Conservation (phyloP, 2,888 invertebrate species). For the Spilarctia lutea region DNA sequence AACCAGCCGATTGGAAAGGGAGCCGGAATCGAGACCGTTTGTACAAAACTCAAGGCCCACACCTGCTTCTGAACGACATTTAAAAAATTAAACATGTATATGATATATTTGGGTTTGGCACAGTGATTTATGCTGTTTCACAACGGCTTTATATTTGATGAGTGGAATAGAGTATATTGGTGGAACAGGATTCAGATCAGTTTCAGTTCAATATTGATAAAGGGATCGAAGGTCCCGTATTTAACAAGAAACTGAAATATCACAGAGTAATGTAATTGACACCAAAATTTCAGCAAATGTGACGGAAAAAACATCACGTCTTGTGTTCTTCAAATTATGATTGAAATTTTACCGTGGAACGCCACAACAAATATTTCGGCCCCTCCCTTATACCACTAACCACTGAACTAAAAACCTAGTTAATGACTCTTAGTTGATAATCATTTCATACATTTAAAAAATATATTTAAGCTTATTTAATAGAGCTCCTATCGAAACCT, state of each 20-base stretch:
- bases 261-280: neutral
- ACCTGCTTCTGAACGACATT: constrained; percentile 63
- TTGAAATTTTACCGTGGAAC: too few species aligned
- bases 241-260: neutral
- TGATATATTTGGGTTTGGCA: constrained; percentile 53
- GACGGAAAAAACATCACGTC: too few species aligned
- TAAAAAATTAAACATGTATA: constrained; percentile 56
- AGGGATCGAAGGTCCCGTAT: neutral
- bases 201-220: neutral
- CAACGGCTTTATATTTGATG: constrained; percentile 35
- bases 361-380: too few species aligned
- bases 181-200: neutral
- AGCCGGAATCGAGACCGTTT: constrained; percentile 71
- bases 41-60: constrained; percentile 74
- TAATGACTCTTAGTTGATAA: too few species aligned
- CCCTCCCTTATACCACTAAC: too few species aligned
- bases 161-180: neutral
- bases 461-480: neutral
- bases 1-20: constrained; percentile 77
- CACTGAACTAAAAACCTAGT: too few species aligned
- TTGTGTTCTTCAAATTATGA: too few species aligned
- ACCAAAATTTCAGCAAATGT: neutral
- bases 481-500: neutral
- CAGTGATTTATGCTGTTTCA: constrained; percentile 53
- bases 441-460: neutral